Percentiles rank a stretch among this genome's conserved stretches.
phyloP scores from a whole-genome alignment of 37 sponge, comb jelly and placozoan genomes.

The Spongia lamella region DNA sequence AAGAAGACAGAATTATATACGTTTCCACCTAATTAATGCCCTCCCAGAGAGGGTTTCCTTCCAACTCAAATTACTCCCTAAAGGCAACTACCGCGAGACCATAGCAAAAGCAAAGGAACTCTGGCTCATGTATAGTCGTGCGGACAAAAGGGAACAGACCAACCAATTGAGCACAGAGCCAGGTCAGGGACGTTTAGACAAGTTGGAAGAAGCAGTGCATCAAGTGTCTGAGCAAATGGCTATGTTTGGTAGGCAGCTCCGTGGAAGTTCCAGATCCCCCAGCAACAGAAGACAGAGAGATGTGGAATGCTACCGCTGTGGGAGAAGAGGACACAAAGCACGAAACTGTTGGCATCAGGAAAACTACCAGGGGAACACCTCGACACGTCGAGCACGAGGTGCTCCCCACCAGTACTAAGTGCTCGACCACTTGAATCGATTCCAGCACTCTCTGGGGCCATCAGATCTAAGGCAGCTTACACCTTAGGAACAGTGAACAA shows the following conservation, averaged over 20 bases:
- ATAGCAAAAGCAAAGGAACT: constrained; percentile 9
- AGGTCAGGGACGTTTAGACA: not conserved
- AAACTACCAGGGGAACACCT: too few species aligned
- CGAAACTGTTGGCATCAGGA: constrained; percentile 6
- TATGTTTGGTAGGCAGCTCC: not conserved
- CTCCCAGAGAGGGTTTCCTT: constrained; percentile 3
- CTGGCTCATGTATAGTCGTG: not conserved
- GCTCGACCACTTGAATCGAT: too few species aligned
- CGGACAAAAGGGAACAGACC: not conserved
- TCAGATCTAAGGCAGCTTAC: constrained; percentile 4
- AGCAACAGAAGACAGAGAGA: constrained; percentile 5
- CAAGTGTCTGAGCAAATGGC: constrained; percentile 4
- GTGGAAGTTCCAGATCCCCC: not conserved
- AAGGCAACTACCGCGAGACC: not conserved
- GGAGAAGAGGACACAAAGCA: constrained; percentile 6
- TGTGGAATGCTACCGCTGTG: constrained; percentile 4
- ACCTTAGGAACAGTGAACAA: too few species aligned
- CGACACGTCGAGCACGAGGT: too few species aligned
- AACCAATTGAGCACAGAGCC: not conserved
- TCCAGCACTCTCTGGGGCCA: too few species aligned
- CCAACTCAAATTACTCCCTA: constrained; percentile 7
- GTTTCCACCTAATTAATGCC: not conserved
- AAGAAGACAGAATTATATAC: too few species aligned
- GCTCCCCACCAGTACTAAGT: too few species aligned
- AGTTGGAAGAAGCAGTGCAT: not conserved